Conservation (phyloP, 2,888 invertebrate genomes). For the Craniophora ligustri region DNA sequence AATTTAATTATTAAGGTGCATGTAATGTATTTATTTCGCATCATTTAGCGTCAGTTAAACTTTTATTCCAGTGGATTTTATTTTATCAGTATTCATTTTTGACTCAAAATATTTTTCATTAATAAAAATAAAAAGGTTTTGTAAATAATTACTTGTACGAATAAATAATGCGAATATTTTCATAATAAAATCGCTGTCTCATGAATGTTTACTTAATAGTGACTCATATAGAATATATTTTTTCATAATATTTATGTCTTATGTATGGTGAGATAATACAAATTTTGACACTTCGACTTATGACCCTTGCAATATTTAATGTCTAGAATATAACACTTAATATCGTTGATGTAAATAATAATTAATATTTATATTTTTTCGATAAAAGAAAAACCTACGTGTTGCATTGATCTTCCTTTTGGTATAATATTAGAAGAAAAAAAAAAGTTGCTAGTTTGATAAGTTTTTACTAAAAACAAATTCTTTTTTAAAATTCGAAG, state of each 20-base stretch:
- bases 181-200: slow-evolving; percentile 75
- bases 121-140: slow-evolving; percentile 61
- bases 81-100: slow-evolving; percentile 79
- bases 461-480: slow-evolving; percentile 56
- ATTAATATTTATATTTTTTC: slow-evolving; percentile 54
- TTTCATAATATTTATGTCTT: slow-evolving; percentile 71
- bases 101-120: slow-evolving; percentile 61
- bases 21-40: slow-evolving; percentile 55
- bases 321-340: slow-evolving; percentile 65
- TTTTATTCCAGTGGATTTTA: slow-evolving; percentile 67
- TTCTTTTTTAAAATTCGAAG: slow-evolving; percentile 58
- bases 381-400: slow-evolving; percentile 51
- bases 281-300: slow-evolving; percentile 74
- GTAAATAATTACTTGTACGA: slow-evolving; percentile 75
- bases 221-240: slow-evolving; percentile 79
- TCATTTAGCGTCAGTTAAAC: slow-evolving; percentile 49
- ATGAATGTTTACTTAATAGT: slow-evolving; percentile 67
- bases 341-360: slow-evolving; percentile 77
- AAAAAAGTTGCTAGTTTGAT: slow-evolving; percentile 42
- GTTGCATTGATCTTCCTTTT: slow-evolving; percentile 61
- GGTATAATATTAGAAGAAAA: slow-evolving; percentile 47
- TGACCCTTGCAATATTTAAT: slow-evolving; percentile 82
- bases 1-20: slow-evolving; percentile 55
- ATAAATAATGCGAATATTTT: slow-evolving; percentile 81
- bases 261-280: slow-evolving; percentile 50